Conservation (phyloP, 2,888 invertebrate species). For the Drosophila acutilabella region DNA sequence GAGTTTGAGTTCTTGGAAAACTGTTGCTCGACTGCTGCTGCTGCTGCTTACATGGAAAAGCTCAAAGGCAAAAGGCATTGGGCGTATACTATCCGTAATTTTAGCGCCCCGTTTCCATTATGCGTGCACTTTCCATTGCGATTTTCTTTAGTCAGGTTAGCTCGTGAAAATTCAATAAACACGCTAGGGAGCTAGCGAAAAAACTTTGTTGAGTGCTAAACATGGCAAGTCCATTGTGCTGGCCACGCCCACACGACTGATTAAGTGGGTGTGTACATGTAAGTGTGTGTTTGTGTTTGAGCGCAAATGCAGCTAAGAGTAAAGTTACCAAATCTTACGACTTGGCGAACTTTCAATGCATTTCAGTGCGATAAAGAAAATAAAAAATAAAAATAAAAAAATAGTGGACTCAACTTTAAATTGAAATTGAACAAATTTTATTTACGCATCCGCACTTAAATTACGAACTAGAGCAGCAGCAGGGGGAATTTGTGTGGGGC, state of each 20-base stretch:
- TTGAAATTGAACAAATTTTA: conserved; percentile 53
- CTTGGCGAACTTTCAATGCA: conserved; percentile 37
- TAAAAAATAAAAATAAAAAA: conserved; percentile 10
- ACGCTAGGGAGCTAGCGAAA: conserved; percentile 17
- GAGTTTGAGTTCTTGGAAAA: conserved; percentile 29
- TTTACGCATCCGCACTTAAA: conserved; percentile 38
- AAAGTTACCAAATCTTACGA: conserved; percentile 39
- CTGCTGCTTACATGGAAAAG: conserved; percentile 16
- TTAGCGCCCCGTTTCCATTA: conserved; percentile 44
- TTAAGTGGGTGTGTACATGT: not conserved
- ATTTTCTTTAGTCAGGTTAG: conserved; percentile 29
- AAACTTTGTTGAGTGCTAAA: conserved; percentile 56
- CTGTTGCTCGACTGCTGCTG: conserved; percentile 32
- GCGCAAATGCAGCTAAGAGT: conserved; percentile 39
- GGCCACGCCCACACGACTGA: conserved; percentile 31
- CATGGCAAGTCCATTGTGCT: conserved; percentile 39
- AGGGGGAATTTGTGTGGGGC: conserved; percentile 1
- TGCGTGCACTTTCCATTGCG: conserved; percentile 18
- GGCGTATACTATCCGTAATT: conserved; percentile 28
- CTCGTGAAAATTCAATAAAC: conserved; percentile 53
- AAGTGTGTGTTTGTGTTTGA: not conserved
- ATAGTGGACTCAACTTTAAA: conserved; percentile 45
- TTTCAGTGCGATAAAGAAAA: conserved; percentile 2
- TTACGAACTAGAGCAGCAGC: not conserved
- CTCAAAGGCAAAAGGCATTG: conserved; percentile 42